Evolutionary conservation across 2,888 invertebrate genomes (phyloP).

Genomic region (Acleris literana): DNA sequence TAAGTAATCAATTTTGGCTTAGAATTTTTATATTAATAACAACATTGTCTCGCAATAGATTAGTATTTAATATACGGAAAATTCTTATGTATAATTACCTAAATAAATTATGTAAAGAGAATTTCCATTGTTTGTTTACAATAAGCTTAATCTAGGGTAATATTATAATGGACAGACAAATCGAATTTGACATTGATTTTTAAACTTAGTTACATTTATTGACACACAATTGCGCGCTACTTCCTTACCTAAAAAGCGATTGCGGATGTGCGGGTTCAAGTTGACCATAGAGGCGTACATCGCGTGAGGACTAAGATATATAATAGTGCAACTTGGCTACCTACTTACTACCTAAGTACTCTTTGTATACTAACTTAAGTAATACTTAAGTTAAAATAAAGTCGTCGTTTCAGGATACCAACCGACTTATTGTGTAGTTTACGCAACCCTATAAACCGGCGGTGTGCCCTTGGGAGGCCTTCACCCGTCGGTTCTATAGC

Average conservation of each 20-base stretch:
- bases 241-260: slow-evolving; percentile 58
- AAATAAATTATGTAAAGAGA: slow-evolving; percentile 74
- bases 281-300: slow-evolving; percentile 11
- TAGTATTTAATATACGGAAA: slow-evolving; percentile 59
- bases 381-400: too few species aligned
- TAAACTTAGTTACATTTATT: slow-evolving; percentile 28
- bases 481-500: too few species aligned
- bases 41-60: slow-evolving; percentile 49
- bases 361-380: background rate
- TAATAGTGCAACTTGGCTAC: slow-evolving; percentile 2
- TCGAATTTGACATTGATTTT: slow-evolving; percentile 35
- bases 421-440: too few species aligned
- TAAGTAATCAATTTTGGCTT: slow-evolving; percentile 66
- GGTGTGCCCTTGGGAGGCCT: too few species aligned
- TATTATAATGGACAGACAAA: slow-evolving; percentile 47
- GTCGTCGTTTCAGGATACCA: too few species aligned
- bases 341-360: background rate
- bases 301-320: slow-evolving; percentile 27
- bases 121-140: slow-evolving; percentile 65
- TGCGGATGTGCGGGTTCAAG: slow-evolving; percentile 48
- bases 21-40: slow-evolving; percentile 50
- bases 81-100: slow-evolving; percentile 68
- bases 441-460: too few species aligned
- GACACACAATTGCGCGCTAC: slow-evolving; percentile 33
- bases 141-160: slow-evolving; percentile 40